phyloP scores from a whole-genome alignment of 2,113 vertebrate species.

The Canis aureus region DNA sequence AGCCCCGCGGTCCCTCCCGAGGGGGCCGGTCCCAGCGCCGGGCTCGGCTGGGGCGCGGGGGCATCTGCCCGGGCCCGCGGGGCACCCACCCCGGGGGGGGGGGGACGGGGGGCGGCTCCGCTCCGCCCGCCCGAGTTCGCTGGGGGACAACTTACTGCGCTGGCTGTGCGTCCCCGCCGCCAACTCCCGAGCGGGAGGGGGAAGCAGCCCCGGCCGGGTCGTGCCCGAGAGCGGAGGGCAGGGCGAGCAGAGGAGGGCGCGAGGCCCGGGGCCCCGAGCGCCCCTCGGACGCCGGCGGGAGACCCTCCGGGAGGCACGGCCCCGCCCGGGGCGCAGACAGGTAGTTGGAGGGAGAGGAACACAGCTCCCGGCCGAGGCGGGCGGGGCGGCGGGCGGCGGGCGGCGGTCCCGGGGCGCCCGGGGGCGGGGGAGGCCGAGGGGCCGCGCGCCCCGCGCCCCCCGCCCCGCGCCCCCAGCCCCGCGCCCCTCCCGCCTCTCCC shows the following conservation, averaged over 20 bases:
- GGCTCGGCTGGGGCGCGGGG: background rate
- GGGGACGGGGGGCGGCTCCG: background rate
- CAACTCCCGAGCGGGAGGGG: constrained; percentile 49
- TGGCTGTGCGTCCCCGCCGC: background rate
- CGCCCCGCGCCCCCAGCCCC: background rate
- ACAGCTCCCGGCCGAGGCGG: background rate
- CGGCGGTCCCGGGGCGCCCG: background rate
- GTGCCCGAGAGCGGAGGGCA: background rate
- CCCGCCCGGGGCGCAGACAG: constrained; percentile 51
- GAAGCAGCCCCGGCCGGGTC: background rate
- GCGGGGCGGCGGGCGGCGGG: background rate
- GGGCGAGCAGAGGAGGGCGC: background rate
- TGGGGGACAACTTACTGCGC: background rate
- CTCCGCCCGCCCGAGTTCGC: background rate
- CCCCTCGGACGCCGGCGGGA: background rate
- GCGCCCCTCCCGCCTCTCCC: background rate
- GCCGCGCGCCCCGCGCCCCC: background rate
- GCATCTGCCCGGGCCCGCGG: background rate
- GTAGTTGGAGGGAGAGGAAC: constrained; percentile 69
- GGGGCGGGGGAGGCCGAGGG: background rate
- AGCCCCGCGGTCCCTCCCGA: constrained; percentile 9
- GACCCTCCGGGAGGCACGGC: background rate
- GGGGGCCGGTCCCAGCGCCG: background rate
- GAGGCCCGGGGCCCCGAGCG: background rate
- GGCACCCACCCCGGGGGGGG: background rate